These are phyloP conservation scores for Cheilosia urbana DNA, from an alignment of 2,888 invertebrate species.

Conservation along the genomic window DNA sequence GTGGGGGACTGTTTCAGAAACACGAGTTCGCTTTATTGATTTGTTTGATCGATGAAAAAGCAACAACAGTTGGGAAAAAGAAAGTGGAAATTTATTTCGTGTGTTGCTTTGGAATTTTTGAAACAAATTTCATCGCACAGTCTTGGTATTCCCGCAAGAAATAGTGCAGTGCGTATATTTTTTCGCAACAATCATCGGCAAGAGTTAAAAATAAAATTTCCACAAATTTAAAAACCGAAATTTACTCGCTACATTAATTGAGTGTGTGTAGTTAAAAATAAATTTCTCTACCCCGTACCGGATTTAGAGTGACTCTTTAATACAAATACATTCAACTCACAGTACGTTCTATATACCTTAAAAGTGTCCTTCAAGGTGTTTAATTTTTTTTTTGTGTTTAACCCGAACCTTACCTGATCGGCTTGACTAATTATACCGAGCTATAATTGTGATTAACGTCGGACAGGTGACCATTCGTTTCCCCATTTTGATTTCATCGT, in stretches of 20 bases:
- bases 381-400: neutral
- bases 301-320: slow-evolving; percentile 24
- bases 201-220: slow-evolving; percentile 45
- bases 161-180: slow-evolving; percentile 34
- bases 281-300: slow-evolving; percentile 49
- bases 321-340: slow-evolving; percentile 31
- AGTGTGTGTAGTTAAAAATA: slow-evolving; percentile 61
- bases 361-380: slow-evolving; percentile 52
- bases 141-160: slow-evolving; percentile 50
- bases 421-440: slow-evolving; percentile 70
- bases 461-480: slow-evolving; percentile 56
- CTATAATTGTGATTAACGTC: slow-evolving; percentile 74
- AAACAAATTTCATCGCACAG: slow-evolving; percentile 33
- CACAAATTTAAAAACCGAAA: slow-evolving; percentile 28
- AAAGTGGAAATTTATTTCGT: slow-evolving; percentile 49
- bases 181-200: slow-evolving; percentile 8
- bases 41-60: slow-evolving; percentile 68
- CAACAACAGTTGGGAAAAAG: slow-evolving; percentile 14
- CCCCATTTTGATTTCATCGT: slow-evolving; percentile 42
- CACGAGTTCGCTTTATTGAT: slow-evolving; percentile 47
- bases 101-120: slow-evolving; percentile 54
- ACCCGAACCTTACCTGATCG: slow-evolving; percentile 57
- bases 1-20: slow-evolving; percentile 27
- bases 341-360: slow-evolving; percentile 31
- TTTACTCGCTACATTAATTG: neutral